A percentile compares a stretch with the other conserved stretches of the same genome.
Conservation (phyloP, 2,888 invertebrate species). For the Calliscelio sp. region DNA sequence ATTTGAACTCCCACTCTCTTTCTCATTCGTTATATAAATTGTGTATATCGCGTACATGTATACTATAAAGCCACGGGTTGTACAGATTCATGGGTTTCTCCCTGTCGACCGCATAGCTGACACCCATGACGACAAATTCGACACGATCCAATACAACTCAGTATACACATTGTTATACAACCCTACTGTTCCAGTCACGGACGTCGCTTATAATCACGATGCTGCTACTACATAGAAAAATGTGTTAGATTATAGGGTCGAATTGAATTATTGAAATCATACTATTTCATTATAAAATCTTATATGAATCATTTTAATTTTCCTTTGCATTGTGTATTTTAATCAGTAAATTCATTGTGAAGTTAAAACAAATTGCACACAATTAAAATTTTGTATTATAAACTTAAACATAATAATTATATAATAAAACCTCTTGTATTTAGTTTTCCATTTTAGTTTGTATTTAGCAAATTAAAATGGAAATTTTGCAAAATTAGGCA, state of each 20-base stretch:
- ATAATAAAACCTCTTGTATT: too few relatives aligned
- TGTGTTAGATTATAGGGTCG: constrained; percentile 48
- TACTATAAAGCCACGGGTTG: constrained; percentile 70
- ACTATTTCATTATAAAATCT: constrained; percentile 46
- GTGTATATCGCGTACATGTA: constrained; percentile 65
- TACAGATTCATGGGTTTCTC: constrained; percentile 73
- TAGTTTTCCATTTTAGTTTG: too few relatives aligned
- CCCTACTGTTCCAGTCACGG: constrained; percentile 69
- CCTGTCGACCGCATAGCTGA: constrained; percentile 72
- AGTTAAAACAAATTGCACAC: too few relatives aligned
- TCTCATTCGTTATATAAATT: constrained; percentile 65
- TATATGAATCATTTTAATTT: constrained; percentile 13
- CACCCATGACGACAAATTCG: constrained; percentile 81
- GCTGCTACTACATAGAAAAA: constrained; percentile 61
- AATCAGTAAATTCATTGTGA: too few relatives aligned
- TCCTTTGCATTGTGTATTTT: too few relatives aligned
- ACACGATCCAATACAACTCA: constrained; percentile 78
- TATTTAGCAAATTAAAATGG: too few relatives aligned
- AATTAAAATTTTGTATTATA: too few relatives aligned
- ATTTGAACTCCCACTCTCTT: constrained; percentile 66
- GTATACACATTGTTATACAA: constrained; percentile 72
- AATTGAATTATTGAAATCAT: constrained; percentile 55
- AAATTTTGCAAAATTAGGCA: too few relatives aligned
- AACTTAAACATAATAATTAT: too few relatives aligned
- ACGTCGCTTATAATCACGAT: constrained; percentile 64